phyloP scores from a whole-genome alignment of 2,113 vertebrate species.

The Garra rufa region DNA sequence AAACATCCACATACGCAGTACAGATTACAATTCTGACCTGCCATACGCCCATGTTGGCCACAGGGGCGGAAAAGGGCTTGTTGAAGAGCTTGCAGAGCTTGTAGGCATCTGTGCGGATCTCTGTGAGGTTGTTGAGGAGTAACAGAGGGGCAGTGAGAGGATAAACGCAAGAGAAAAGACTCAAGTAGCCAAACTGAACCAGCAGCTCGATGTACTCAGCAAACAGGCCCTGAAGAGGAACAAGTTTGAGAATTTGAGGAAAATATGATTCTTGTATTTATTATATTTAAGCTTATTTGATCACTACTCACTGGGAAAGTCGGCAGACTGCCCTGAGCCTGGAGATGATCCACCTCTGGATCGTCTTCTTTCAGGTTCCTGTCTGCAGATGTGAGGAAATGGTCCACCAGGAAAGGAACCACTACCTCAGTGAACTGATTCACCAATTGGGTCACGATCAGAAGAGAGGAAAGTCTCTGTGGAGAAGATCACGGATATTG shows the following conservation, averaged over 20 bases:
- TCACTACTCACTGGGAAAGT: constrained; percentile 73
- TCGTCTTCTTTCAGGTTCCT: constrained; percentile 71
- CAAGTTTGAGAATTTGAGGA: constrained; percentile 9
- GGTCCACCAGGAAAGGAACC: constrained; percentile 77
- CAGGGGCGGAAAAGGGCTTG: constrained; percentile 77
- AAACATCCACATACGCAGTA: background rate
- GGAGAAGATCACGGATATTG: background rate
- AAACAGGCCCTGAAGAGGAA: constrained; percentile 77
- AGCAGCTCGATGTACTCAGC: constrained; percentile 83
- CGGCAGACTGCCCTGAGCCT: constrained; percentile 72
- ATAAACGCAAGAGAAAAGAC: constrained; percentile 83
- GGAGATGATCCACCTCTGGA: constrained; percentile 76
- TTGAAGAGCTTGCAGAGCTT: constrained; percentile 81
- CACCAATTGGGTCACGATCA: constrained; percentile 78
- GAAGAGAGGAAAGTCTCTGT: constrained; percentile 77
- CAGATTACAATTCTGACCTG: constrained; percentile 68
- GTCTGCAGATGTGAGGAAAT: constrained; percentile 65
- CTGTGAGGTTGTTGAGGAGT: constrained; percentile 80
- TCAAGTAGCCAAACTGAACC: constrained; percentile 84
- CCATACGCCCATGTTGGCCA: constrained; percentile 79
- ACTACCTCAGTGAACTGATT: constrained; percentile 80
- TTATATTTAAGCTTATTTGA: background rate
- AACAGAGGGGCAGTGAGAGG: constrained; percentile 78
- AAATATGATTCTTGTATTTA: background rate
- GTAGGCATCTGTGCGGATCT: constrained; percentile 80